These are phyloP conservation scores for Drosophila setosimentum DNA, from an alignment of 2,888 invertebrate genomes.

Conservation along the genomic window DNA sequence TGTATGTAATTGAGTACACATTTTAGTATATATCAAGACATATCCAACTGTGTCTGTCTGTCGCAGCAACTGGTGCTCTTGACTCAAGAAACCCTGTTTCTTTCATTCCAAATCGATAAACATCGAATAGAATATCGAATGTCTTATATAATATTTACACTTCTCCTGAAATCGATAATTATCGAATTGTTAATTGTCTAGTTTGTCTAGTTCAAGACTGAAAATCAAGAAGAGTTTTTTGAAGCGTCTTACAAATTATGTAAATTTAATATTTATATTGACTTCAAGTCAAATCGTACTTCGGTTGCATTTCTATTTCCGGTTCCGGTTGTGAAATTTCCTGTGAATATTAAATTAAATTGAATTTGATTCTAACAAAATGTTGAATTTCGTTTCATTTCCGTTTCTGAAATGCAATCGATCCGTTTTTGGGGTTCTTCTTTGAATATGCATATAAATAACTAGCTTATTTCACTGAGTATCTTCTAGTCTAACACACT, in stretches of 20 bases:
- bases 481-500: neutral
- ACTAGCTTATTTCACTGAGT: neutral
- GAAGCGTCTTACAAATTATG: rapidly evolving
- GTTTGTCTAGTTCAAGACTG: rapidly evolving
- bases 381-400: neutral
- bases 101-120: neutral
- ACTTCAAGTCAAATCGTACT: neutral
- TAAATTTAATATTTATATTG: neutral
- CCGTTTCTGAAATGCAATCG: neutral
- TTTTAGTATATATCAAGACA: neutral
- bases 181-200: neutral
- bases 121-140: neutral
- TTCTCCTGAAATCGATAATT: neutral
- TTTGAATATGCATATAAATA: neutral
- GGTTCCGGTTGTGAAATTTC: neutral
- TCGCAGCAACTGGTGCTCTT: neutral
- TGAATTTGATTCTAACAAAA: no score
- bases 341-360: no score
- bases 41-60: neutral
- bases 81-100: neutral
- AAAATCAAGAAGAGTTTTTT: neutral
- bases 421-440: neutral
- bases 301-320: neutral
- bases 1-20: no score
- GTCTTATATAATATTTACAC: neutral